Base-by-base conservation (phyloP, 2,797 vertebrate genomes). In the Ciconia nigra region DNA sequence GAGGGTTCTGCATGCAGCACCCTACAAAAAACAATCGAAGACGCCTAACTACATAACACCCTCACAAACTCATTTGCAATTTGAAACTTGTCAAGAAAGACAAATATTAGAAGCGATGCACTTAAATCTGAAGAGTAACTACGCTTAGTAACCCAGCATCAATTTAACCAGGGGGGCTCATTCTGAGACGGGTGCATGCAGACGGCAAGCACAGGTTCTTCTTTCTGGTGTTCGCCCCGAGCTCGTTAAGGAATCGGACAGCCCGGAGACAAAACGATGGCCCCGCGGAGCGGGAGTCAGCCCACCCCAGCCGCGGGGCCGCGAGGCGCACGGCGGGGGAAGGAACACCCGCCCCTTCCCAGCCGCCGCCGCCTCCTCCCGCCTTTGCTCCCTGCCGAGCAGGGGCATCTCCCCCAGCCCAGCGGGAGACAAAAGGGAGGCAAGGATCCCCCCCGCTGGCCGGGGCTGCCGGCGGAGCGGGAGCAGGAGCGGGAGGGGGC, bases 381-480 rank as follows among this genome's bases (percentile, higher is more conserved):
- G 63, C 85, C 78, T 46, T 33, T 4, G 33, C 73, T 44, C 61
- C 49, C 62, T 3, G 42, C 55, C 31, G 17, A 41, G 74, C 33
- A 4, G 61, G 44, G 28, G 15, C 71, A 52, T n/a, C 65, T 17
- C 29, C 52, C 19, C 26, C 25, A 19, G 52, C 52, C 66, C 29
- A 26, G 15, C 41, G 26, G n/a, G 10, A 90, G 46, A 96, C 96
- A 96, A 96, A 94, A 91, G 42, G 46, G 24, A 72, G 37, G 16
- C 47, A 28, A 52, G n/a, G 26, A 67, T 18, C 5, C 31, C 74
- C 74, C 31, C 44, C 18, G 28, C 35, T 19, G 73, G 28, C 55
- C 67, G 46, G 58, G 58, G 41, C 41, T 29, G 69, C 71, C 62
- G 51, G 41, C 58, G 31, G 24, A 26, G 29, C 78, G 22, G 39